Base-by-base conservation (phyloP, 1,140 invertebrate species). In the Physella acuta region DNA sequence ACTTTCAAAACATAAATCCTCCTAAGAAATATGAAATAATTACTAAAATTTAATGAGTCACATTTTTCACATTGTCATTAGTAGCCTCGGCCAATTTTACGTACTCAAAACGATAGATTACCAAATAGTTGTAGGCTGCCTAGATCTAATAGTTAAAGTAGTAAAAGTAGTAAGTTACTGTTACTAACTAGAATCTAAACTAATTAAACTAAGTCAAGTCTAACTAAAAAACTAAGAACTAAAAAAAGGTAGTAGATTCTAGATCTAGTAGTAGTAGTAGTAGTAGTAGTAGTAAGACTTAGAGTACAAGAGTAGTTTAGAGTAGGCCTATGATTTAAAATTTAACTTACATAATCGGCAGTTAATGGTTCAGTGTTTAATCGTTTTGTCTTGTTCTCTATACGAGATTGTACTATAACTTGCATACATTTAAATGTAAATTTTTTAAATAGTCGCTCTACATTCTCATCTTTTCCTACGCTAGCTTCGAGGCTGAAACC, bases 361-460 rank as follows among this genome's bases (percentile, higher is more conserved):
- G 26, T 30, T 11, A 30, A 52, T 24, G 39, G 28, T 8, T 52
- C 62, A 31, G 17, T 64, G 1, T 8, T 33, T 3, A 14, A n/a
- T 49, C 28, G 26, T 37, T 49, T 44, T 2, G 14, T n/a, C n/a
- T 64, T 37, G 3, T 20, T 64, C 26, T 64, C 49, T 1, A 52
- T 64, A 20, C 62, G 44, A 64, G 62, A 64, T 20, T 64, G 62
- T 30, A 64, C 49, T 24, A 64, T 53, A 2, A 64, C 49, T 52
- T 64, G 62, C 28, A 64, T 34, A 64, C 49, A 64, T 30, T 64
- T 64, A 31, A 37, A 64, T 31, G 62, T 64, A 33, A 64, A 64
- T 1, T 51, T 64, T 52, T 53, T 64, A 53, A 52, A 64, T 16
- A 64, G 39, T 31, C 49, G 1, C 33, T 64, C 62, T 1, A 64